Conservation (phyloP, 2,113 vertebrate species). For the Rhinogobius similis region DNA sequence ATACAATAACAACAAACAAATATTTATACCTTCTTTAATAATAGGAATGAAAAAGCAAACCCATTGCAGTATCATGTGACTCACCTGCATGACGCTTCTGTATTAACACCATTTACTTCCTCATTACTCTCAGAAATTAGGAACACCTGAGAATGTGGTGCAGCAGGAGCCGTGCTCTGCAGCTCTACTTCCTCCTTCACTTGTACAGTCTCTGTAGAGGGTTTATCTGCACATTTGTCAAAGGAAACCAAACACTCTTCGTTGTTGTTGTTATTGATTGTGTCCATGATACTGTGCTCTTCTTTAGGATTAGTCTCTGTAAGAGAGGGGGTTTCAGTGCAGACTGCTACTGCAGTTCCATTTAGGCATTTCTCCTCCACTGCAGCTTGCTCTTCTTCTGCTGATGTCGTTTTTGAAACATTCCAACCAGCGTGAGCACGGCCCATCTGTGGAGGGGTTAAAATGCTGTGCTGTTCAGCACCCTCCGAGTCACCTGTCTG, state of each 20-base stretch:
- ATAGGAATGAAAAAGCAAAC: neutral
- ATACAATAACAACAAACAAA: neutral
- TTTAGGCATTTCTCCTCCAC: slow-evolving; percentile 13
- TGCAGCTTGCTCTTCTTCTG: slow-evolving; percentile 1
- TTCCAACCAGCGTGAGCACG: neutral
- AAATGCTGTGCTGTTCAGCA: slow-evolving; percentile 36
- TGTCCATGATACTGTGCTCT: slow-evolving; percentile 5
- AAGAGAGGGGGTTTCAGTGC: neutral
- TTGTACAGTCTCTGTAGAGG: slow-evolving; percentile 7
- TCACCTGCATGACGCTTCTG: slow-evolving; percentile 38
- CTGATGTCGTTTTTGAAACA: neutral
- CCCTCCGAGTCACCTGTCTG: neutral
- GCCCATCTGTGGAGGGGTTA: slow-evolving; percentile 9
- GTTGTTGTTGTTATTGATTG: neutral
- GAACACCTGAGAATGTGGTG: slow-evolving; percentile 19
- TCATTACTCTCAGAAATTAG: slow-evolving; percentile 10
- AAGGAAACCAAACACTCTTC: slow-evolving; percentile 3
- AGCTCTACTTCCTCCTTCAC: slow-evolving; percentile 12
- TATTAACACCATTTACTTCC: slow-evolving; percentile 12
- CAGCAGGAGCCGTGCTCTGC: slow-evolving; percentile 13
- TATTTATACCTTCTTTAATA: neutral
- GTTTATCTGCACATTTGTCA: neutral
- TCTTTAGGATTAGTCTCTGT: slow-evolving; percentile 16
- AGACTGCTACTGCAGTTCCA: neutral
- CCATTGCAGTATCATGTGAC: slow-evolving; percentile 6